These are phyloP conservation scores for Corbicula japonica DNA, from an alignment of 2,888 invertebrate species.

Conservation along the genomic window DNA sequence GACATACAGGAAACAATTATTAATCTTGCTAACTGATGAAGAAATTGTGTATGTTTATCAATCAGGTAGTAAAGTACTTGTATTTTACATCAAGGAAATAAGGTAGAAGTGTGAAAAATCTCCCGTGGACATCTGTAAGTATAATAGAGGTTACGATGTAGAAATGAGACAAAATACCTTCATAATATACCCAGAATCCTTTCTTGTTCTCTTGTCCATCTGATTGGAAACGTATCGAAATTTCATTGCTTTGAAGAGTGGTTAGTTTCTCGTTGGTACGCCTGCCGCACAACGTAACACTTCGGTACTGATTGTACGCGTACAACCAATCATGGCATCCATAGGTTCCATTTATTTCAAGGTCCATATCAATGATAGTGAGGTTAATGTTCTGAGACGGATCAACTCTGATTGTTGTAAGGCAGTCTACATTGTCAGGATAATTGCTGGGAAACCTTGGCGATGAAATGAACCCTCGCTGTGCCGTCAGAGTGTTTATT, in stretches of 20 bases:
- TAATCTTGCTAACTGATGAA: not conserved
- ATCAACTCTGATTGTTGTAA: slow-evolving; percentile 70
- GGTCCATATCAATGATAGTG: slow-evolving; percentile 81
- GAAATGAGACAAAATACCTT: slow-evolving; percentile 81
- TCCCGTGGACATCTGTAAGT: too few species aligned
- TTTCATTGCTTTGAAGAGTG: slow-evolving; percentile 69
- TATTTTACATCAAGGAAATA: too few species aligned
- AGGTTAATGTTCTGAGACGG: slow-evolving; percentile 78
- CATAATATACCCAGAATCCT: slow-evolving; percentile 85
- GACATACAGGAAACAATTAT: too few species aligned
- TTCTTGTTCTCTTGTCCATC: slow-evolving; percentile 70
- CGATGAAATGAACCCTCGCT: slow-evolving; percentile 81
- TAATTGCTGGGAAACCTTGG: slow-evolving; percentile 82
- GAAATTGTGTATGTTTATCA: not conserved
- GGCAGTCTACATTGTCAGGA: slow-evolving; percentile 70
- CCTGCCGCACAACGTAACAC: slow-evolving; percentile 80
- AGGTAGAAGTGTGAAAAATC: too few species aligned
- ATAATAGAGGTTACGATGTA: not conserved
- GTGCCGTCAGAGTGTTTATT: slow-evolving; percentile 60
- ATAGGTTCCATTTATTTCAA: slow-evolving; percentile 72
- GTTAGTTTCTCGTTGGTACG: slow-evolving; percentile 76
- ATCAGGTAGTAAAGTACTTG: not conserved
- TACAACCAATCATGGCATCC: slow-evolving; percentile 82
- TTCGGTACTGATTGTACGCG: slow-evolving; percentile 74
- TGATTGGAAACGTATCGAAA: slow-evolving; percentile 75